These are phyloP conservation scores for Coptotermes formosanus DNA, from an alignment of 1,140 invertebrate genomes.

Conservation along the genomic window DNA sequence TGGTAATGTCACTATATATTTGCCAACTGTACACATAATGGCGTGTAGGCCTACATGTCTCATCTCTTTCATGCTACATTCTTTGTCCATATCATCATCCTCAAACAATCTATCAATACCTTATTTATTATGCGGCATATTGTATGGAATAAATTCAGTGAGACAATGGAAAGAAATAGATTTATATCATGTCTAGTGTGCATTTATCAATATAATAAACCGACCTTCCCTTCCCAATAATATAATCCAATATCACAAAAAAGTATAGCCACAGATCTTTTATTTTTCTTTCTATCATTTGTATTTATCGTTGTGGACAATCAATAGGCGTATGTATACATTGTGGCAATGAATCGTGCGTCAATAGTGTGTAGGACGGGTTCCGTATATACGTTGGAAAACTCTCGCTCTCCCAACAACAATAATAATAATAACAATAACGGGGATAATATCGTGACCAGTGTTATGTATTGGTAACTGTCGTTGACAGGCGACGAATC, in stretches of 20 bases:
- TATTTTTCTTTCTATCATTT: not conserved
- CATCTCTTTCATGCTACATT: too few species aligned
- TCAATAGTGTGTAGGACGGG: not conserved
- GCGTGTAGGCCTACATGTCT: too few species aligned
- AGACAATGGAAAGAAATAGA: not conserved
- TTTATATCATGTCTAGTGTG: not conserved
- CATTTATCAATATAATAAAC: slow-evolving; percentile 18
- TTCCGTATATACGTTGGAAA: not conserved
- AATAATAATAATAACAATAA: slow-evolving; percentile 5
- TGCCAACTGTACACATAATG: too few species aligned
- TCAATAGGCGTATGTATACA: not conserved
- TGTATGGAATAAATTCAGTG: too few species aligned
- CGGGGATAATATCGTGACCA: not conserved
- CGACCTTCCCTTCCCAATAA: not conserved
- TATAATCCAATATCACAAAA: slow-evolving; percentile 7
- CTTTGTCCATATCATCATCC: too few species aligned
- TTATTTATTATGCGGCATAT: too few species aligned
- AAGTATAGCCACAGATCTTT: not conserved
- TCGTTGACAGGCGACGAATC: slow-evolving; percentile 9
- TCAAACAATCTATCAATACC: too few species aligned
- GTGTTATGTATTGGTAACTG: slow-evolving; percentile 15
- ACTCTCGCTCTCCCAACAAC: not conserved
- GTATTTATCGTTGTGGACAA: not conserved
- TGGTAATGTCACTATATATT: too few species aligned
- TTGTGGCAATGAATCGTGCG: not conserved